These are phyloP conservation scores for Atherinomorus stipes DNA, from an alignment of 2,113 vertebrate genomes.

Conservation along the genomic window DNA sequence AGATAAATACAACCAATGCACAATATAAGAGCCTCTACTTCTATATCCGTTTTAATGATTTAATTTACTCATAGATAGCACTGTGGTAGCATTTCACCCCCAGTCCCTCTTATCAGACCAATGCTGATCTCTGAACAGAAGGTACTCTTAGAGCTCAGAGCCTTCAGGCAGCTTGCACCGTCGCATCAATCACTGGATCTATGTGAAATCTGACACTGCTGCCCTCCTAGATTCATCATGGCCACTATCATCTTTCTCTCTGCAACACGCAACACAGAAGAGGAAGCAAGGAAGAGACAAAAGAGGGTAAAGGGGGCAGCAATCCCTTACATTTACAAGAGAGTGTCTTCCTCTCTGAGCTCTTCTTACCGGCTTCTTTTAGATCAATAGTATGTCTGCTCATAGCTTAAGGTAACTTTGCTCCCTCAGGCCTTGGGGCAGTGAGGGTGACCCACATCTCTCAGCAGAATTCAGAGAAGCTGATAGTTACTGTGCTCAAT, in stretches of 20 bases:
- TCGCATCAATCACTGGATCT: slow-evolving; percentile 57
- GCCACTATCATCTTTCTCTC: slow-evolving; percentile 17
- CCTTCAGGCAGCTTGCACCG: slow-evolving; percentile 9
- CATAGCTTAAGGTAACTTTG: slow-evolving; percentile 49
- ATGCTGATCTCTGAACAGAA: slow-evolving; percentile 39
- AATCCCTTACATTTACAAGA: slow-evolving; percentile 38
- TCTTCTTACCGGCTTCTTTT: slow-evolving; percentile 37
- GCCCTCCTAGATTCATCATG: slow-evolving; percentile 41
- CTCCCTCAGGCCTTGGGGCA: slow-evolving; percentile 40
- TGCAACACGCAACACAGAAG: slow-evolving; percentile 42
- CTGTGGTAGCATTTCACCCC: slow-evolving; percentile 22
- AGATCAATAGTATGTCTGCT: slow-evolving; percentile 63
- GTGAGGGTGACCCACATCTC: slow-evolving; percentile 57
- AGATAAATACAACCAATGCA: neutral
- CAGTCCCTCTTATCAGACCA: slow-evolving; percentile 25
- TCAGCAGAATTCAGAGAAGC: slow-evolving; percentile 29
- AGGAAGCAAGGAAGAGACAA: neutral
- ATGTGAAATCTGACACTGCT: slow-evolving; percentile 52
- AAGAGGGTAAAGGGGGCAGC: neutral
- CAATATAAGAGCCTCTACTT: neutral
- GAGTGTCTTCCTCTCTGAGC: slow-evolving; percentile 45
- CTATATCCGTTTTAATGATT: slow-evolving; percentile 8
- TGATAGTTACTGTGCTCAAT: slow-evolving; percentile 47
- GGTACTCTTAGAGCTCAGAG: slow-evolving; percentile 10
- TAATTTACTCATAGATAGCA: slow-evolving; percentile 15